Base-by-base conservation (phyloP, 2,888 invertebrate species). In the Gryllus longicercus region DNA sequence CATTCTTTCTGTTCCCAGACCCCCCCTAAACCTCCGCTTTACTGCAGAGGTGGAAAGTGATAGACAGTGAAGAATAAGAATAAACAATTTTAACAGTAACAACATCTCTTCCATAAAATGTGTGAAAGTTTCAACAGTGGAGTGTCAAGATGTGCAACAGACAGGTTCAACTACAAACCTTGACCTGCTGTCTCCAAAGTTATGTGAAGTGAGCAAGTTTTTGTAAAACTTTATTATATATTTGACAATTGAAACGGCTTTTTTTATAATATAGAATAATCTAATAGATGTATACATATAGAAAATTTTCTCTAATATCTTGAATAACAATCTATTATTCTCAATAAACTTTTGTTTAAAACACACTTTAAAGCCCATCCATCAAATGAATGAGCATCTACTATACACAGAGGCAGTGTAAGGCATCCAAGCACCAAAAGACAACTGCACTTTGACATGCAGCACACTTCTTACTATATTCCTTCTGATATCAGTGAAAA, bases 351-450 rank as follows among this genome's bases (percentile, higher is more conserved):
- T 25, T 77, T 77, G 77, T 77, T 77, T 50, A 50, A 50, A 77
- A 77, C 49, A 77, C 49, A 77, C 21, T 77, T 77, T 77, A 50
- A 50, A 63, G n/a, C 63, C 63, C 63, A 63, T 63, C n/a, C 63
- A 63, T 63, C 63, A 63, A n/a, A 63, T 63, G 63, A 63, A 63
- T n/a, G 63, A 63, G 63, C 63, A 50, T 14, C 77, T 50, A 77
- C 25, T 77, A 4, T 50, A 77, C 50, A 51, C n/a, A 51, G 50
- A 79, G 79, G 77, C 76, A 79, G 79, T 79, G 76, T 14, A 79
- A 76, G 79, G 76, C 76, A 79, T 76, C 38, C 18, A 79, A 79
- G 79, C 79, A 79, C 77, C 79, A 79, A 77, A n/a, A 79, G 50
- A 79, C 18, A 51, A 79, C 25, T 21, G 76, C 63, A 63, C 50